Evolutionary conservation across 2,888 invertebrate genomes (phyloP).

Genomic region (Blomia tropicalis): DNA sequence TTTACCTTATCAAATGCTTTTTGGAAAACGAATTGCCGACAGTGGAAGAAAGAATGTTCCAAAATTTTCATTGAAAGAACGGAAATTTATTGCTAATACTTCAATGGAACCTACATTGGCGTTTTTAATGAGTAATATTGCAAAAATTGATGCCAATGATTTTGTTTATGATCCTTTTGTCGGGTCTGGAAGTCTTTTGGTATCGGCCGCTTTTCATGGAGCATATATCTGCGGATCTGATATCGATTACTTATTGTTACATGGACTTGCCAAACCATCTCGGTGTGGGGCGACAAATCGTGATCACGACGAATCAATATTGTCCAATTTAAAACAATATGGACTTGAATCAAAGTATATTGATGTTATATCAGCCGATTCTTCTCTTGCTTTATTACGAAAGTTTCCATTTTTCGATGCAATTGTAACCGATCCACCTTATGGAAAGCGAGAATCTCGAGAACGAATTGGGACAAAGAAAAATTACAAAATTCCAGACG

Average conservation of each 20-base stretch:
- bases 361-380: slow-evolving; percentile 79
- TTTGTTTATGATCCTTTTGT: slow-evolving; percentile 88
- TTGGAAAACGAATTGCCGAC: slow-evolving; percentile 67
- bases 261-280: slow-evolving; percentile 49
- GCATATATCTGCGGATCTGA: slow-evolving; percentile 53
- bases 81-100: slow-evolving; percentile 93
- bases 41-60: slow-evolving; percentile 61
- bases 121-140: slow-evolving; percentile 88
- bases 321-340: slow-evolving; percentile 75
- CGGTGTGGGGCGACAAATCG: slow-evolving; percentile 41
- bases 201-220: slow-evolving; percentile 77
- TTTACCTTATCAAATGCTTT: slow-evolving; percentile 57
- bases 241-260: slow-evolving; percentile 84
- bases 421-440: slow-evolving; percentile 93
- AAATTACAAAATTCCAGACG: slow-evolving; percentile 47
- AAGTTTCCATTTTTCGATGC: slow-evolving; percentile 59
- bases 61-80: slow-evolving; percentile 63
- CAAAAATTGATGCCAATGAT: slow-evolving; percentile 51
- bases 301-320: slow-evolving; percentile 60
- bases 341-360: slow-evolving; percentile 55
- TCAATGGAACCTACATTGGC: slow-evolving; percentile 94
- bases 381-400: slow-evolving; percentile 64
- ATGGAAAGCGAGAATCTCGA: slow-evolving; percentile 86
- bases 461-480: slow-evolving; percentile 53
- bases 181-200: slow-evolving; percentile 52